Conservation (phyloP, 2,888 invertebrate genomes). For the Dasypolia templi region DNA sequence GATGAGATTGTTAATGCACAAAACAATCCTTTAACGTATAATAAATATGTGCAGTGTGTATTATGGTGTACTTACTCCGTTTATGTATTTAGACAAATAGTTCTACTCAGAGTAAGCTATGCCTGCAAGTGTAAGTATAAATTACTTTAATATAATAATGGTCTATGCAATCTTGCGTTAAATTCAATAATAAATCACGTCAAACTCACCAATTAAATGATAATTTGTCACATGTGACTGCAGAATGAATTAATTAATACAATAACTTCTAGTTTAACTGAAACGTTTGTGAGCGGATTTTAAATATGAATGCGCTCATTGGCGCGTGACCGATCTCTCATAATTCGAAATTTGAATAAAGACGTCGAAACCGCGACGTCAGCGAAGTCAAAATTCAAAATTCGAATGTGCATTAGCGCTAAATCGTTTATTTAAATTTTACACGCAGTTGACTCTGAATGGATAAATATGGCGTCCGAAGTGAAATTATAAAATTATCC, state of each 20-base stretch:
- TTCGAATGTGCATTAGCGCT: slow-evolving; percentile 76
- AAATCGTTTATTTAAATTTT: slow-evolving; percentile 88
- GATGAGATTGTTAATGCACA: not conserved
- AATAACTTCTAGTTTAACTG: slow-evolving; percentile 67
- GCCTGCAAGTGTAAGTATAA: not conserved
- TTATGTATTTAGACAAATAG: not conserved
- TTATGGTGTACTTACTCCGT: slow-evolving; percentile 7
- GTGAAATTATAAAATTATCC: slow-evolving; percentile 83
- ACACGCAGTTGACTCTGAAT: slow-evolving; percentile 88
- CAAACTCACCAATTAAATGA: slow-evolving; percentile 57
- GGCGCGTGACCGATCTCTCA: slow-evolving; percentile 81
- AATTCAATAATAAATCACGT: slow-evolving; percentile 56
- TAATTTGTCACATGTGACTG: slow-evolving; percentile 64
- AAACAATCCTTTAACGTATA: not conserved
- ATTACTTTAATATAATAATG: slow-evolving; percentile 22
- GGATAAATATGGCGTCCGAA: slow-evolving; percentile 76
- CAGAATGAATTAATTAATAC: slow-evolving; percentile 73
- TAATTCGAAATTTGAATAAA: slow-evolving; percentile 87
- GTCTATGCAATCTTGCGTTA: slow-evolving; percentile 35
- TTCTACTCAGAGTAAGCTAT: not conserved
- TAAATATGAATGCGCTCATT: slow-evolving; percentile 82
- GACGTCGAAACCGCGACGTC: slow-evolving; percentile 87
- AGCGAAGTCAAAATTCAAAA: slow-evolving; percentile 80
- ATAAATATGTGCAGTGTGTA: not conserved
- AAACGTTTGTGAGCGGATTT: slow-evolving; percentile 73